A percentile compares a stretch with the other conserved stretches of the same genome.
These are phyloP conservation scores for Drosophila suboccidentalis DNA, from an alignment of 2,888 invertebrate genomes.

Conservation along the genomic window DNA sequence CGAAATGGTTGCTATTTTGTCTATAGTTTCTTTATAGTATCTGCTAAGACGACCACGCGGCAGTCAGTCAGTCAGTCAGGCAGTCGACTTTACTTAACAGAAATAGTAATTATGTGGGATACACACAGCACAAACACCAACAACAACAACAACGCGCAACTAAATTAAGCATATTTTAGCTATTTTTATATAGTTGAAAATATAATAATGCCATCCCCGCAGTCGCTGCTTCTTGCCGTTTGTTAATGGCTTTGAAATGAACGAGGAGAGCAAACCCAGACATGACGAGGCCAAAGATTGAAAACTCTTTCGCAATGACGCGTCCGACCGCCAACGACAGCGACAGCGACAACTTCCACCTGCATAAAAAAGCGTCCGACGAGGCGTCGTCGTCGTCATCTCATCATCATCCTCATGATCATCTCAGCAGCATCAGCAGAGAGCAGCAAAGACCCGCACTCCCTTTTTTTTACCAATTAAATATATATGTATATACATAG, in stretches of 20 bases:
- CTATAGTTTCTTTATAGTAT: slow-evolving; percentile 41
- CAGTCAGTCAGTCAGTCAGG: slow-evolving; percentile 46
- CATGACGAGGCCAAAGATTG: slow-evolving; percentile 39
- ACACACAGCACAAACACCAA: slow-evolving; percentile 44
- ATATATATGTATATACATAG: slow-evolving; percentile 2
- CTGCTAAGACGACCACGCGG: slow-evolving; percentile 65
- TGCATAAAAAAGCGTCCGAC: slow-evolving; percentile 57
- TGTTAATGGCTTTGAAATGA: slow-evolving; percentile 80
- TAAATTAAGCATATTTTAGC: slow-evolving; percentile 81
- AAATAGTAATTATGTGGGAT: slow-evolving; percentile 81
- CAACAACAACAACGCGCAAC: slow-evolving; percentile 49
- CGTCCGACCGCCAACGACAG: slow-evolving; percentile 53
- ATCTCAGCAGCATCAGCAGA: slow-evolving; percentile 1
- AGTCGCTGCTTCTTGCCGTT: slow-evolving; percentile 73
- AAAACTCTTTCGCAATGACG: slow-evolving; percentile 73
- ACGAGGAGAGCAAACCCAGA: slow-evolving; percentile 26
- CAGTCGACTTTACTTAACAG: slow-evolving; percentile 72
- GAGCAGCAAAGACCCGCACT: slow-evolving; percentile 24
- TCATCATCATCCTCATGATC: slow-evolving; percentile 22
- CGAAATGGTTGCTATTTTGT: slow-evolving; percentile 59
- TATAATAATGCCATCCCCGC: slow-evolving; percentile 51
- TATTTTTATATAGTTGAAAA: slow-evolving; percentile 70
- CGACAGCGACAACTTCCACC: slow-evolving; percentile 69
- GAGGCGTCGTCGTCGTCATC: slow-evolving; percentile 29
- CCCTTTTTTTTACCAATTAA: slow-evolving; percentile 35